Conservation (phyloP, 2,888 invertebrate species). For the Chrysina gloriosa region DNA sequence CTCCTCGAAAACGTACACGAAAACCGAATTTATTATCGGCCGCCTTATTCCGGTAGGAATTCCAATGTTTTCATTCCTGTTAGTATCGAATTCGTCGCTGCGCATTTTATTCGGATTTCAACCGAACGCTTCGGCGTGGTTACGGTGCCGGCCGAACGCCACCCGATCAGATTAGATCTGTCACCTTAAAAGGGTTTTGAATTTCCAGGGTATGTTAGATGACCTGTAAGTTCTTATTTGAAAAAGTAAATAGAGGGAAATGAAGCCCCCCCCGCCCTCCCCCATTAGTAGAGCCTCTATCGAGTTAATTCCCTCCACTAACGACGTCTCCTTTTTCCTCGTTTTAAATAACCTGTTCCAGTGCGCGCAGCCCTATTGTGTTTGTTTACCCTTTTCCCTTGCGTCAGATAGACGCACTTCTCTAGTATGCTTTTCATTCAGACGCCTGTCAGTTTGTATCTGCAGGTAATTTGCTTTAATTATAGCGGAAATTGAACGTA, state of each 20-base stretch:
- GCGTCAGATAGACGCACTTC: too few relatives aligned
- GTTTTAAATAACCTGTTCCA: too few relatives aligned
- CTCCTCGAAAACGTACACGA: slow-evolving; percentile 18
- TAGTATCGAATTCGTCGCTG: slow-evolving; percentile 42
- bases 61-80: slow-evolving; percentile 45
- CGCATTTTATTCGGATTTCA: slow-evolving; percentile 42
- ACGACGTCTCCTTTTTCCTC: too few relatives aligned
- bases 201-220: slow-evolving; percentile 9
- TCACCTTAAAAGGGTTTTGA: not conserved
- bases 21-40: slow-evolving; percentile 27
- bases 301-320: too few relatives aligned
- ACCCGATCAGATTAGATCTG: slow-evolving; percentile 33
- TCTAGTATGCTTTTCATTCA: too few relatives aligned
- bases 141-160: slow-evolving; percentile 21
- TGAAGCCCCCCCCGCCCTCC: not conserved
- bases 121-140: slow-evolving; percentile 31
- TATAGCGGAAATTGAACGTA: not conserved
- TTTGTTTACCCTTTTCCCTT: too few relatives aligned
- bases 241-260: not conserved
- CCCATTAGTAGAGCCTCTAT: too few relatives aligned
- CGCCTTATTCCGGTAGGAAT: slow-evolving; percentile 19
- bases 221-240: slow-evolving; percentile 2
- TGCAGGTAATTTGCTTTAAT: not conserved
- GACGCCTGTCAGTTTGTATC: not conserved
- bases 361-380: too few relatives aligned